Percentiles rank a stretch among this genome's conserved stretches.
These are phyloP conservation scores for Corydoras sp. DNA, from an alignment of 2,113 vertebrate species.

Conservation along the genomic window DNA sequence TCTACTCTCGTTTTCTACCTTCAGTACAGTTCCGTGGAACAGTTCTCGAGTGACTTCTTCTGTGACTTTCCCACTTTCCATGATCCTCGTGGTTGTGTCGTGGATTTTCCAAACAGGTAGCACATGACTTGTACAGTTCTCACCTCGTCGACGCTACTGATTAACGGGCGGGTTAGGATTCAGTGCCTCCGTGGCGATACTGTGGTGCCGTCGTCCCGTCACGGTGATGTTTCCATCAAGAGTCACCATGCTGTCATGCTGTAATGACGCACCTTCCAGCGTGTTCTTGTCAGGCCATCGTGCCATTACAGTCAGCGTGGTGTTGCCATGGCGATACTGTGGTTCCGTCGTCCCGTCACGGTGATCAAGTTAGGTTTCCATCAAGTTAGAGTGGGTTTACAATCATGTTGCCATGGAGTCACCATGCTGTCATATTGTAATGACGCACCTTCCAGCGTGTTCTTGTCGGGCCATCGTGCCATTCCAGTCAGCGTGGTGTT, in stretches of 20 bases:
- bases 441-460: background rate
- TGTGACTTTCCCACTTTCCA: slow-evolving; percentile 61
- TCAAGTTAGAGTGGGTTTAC: background rate
- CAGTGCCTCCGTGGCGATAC: slow-evolving; percentile 43
- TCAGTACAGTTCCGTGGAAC: slow-evolving; percentile 56
- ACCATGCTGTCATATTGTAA: background rate
- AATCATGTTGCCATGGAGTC: background rate
- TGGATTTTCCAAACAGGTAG: slow-evolving; percentile 56
- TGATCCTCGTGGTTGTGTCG: slow-evolving; percentile 55
- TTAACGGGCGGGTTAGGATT: slow-evolving; percentile 43
- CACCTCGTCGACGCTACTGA: slow-evolving; percentile 59
- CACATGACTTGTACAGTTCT: slow-evolving; percentile 66
- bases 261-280: no score
- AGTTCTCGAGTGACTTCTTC: slow-evolving; percentile 57
- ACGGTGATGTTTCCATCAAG: background rate
- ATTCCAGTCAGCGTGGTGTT: slow-evolving; percentile 1
- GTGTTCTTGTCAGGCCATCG: no score
- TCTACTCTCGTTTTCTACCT: slow-evolving; percentile 35
- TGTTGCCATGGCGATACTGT: slow-evolving; percentile 42
- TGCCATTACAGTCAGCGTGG: background rate
- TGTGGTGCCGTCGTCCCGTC: background rate
- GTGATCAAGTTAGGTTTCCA: background rate
- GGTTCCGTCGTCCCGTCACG: background rate
- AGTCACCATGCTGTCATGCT: background rate
- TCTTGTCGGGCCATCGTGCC: no score